Evolutionary conservation across 2,113 vertebrate species (phyloP), one percentile per base, ranked within the genome.

Genomic region (Microcebus griseorufus): DNA sequence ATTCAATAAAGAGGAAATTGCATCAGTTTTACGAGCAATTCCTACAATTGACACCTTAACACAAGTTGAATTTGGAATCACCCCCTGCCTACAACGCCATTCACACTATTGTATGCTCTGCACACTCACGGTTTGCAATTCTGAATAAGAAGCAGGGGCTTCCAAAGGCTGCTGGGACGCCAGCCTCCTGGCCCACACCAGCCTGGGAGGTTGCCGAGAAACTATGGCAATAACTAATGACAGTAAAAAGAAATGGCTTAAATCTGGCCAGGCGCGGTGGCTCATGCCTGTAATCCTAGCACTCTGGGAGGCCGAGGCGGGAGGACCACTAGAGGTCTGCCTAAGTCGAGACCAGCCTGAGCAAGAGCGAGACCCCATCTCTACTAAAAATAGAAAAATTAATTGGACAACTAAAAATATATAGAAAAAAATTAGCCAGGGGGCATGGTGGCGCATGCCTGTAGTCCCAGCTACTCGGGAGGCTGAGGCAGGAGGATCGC

Each of bases 51-150:
- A 55, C 39, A 55, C 12, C 1, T 45, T n/a, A 13, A 13, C 13
- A n/a, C 22, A 78, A 76, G 25, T 72, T 84, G 72, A 53, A 81
- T 62, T 55, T 88, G 29, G 93, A 85, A 60, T 81, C 67, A 89
- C 62, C 5, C 20, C 13, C 6, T n/a, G 34, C 1, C 25, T 37
- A 2, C 37, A 25, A 80, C 0, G 17, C 9, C 11, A 8, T 20
- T 17, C 37, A 32, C 18, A 22, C 22, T 1, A 53, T 6, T 39
- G 14, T 67, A 8, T 23, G 7, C 5, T 13, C 32, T 27, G 85
- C 25, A 8, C 3, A 2, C 12, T 93, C 8, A 70, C 18, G 8
- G 27, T 6, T 53, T 23, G 20, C 32, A 48, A 13, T 39, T 51
- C 17, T 16, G 55, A 23, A 20, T n/a, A 45, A 88, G 18, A 78